Base-by-base conservation (phyloP, 2,797 vertebrate species). In the Sebastes itinus region DNA sequence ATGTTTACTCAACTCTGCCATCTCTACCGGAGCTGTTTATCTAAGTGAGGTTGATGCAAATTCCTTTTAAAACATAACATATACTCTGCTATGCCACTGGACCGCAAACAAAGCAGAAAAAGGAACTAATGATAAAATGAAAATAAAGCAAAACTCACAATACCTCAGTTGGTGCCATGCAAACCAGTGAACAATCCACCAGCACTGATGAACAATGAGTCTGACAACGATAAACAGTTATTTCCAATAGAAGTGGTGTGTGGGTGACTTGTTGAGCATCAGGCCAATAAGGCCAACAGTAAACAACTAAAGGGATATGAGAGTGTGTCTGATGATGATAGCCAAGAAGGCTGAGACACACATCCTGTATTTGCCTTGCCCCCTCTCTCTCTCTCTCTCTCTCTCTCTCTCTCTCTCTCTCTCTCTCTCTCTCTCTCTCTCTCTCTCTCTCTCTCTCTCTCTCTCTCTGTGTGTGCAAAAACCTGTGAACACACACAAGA, bases 1-100 rank as follows among this genome's bases (percentile, higher is more conserved):
- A 83, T 87, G 83, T 91, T 90, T 88, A 84, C 81, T 88, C 76
- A 77, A 63, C 67, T 75, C 80, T 82, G 70, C 66, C 73, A 75
- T 84, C 71, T 78, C 63, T 32, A 54, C 58, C 72, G 58, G 10
- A 72, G 68, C 61, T 79, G 72, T 88, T 90, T 87, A 88, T 88
- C 72, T 78, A 73, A 83, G 63, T 73, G 35, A 84, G 33, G n/a
- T 30, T 82, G 72, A 87, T 80, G 72, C 68, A 87, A 81, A 78
- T 77, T 14, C 22, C 10, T 4, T 25, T 72, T 58, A 60, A 6
- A 33, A 52, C 23, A 32, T 38, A 77, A 65, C 49, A 72, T 49
- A 77, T 35, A 85, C 54, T 67, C n/a, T 42, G 30, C 59, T 72
- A n/a, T 38, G 54, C 61, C 46, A 67, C 38, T 81, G 64, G 68